Evolutionary conservation across 2,113 vertebrate genomes (phyloP).

Genomic region (Pelecanoides urinatrix): DNA sequence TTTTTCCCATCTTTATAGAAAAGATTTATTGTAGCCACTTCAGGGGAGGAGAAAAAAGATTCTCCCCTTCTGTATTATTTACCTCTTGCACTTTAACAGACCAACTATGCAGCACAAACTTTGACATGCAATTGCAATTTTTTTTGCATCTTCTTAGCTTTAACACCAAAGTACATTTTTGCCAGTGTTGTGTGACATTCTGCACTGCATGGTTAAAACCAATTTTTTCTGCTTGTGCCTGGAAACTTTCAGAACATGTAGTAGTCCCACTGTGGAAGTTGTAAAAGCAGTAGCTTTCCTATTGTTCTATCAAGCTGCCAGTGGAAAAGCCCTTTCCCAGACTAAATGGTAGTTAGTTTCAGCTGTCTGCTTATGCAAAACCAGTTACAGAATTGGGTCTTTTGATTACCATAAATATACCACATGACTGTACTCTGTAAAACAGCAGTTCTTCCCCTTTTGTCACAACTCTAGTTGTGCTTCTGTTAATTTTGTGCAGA

Average conservation of each 20-base stretch:
- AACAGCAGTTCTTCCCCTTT: background rate
- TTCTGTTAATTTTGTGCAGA: background rate
- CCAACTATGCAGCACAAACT: background rate
- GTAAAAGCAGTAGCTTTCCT: background rate
- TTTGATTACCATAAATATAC: background rate
- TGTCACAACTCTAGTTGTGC: background rate
- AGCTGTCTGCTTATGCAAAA: background rate
- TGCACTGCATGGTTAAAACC: background rate
- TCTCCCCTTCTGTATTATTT: background rate
- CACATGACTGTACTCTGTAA: background rate
- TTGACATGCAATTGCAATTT: background rate
- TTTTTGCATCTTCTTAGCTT: background rate
- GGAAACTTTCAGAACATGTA: background rate
- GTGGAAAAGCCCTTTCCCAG: background rate
- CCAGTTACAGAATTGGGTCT: background rate
- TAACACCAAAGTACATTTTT: background rate
- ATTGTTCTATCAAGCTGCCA: background rate
- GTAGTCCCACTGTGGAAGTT: background rate
- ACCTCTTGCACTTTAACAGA: background rate
- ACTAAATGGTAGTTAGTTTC: background rate
- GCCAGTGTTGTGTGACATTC: background rate
- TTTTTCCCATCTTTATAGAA: background rate
- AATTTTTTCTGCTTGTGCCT: background rate
- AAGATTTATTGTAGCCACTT: background rate
- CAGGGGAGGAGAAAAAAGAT: background rate